Evolutionary conservation across 2,888 invertebrate species (phyloP).

Genomic region (Strigamia transsilvanica): DNA sequence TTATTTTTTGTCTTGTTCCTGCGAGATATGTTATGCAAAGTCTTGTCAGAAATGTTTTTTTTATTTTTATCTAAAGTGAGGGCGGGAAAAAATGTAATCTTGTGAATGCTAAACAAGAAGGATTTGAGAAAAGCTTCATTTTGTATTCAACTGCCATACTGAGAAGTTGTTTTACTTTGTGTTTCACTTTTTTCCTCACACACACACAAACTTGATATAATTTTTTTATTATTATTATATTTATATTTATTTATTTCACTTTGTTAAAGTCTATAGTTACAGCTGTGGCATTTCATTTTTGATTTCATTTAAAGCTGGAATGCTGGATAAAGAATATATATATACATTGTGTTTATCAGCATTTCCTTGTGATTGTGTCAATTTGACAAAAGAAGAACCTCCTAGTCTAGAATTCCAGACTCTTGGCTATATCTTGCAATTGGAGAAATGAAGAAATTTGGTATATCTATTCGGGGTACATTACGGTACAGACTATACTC

Average conservation of each 20-base stretch:
- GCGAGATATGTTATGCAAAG: constrained; percentile 13
- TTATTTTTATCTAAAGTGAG: constrained; percentile 12
- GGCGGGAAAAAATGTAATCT: background rate
- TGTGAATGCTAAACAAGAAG: constrained; percentile 38
- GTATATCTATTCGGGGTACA: no score
- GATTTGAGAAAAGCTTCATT: constrained; percentile 31
- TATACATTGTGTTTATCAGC: no score
- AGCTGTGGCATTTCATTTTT: background rate
- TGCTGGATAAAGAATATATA: no score
- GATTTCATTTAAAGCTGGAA: no score
- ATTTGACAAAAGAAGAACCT: no score
- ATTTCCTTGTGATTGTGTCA: no score
- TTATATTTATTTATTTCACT: background rate
- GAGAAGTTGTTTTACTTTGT: constrained; percentile 34
- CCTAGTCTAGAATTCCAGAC: no score
- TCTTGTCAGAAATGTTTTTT: background rate
- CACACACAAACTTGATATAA: background rate
- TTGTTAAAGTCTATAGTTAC: background rate
- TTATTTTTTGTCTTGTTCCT: background rate
- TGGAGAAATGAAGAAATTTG: no score
- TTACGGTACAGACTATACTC: no score
- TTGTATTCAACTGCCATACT: constrained; percentile 15
- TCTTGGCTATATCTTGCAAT: no score
- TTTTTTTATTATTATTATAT: background rate
- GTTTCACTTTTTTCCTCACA: background rate